A percentile compares a stretch with the other conserved stretches of the same genome.
Conservation (phyloP, 2,113 vertebrate genomes). For the Grantiella picta region DNA sequence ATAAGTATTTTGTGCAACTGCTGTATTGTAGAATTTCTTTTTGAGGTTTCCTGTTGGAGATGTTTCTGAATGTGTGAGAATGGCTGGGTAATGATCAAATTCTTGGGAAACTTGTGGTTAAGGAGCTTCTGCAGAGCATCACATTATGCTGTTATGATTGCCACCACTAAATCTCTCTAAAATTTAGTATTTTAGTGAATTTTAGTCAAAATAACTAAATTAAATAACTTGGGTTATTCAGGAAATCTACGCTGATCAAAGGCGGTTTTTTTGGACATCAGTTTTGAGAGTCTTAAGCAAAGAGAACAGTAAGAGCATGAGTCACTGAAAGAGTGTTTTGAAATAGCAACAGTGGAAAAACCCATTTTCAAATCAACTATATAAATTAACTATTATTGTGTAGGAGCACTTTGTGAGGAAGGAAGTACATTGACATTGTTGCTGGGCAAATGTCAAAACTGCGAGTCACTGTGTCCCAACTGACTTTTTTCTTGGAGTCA, state of each 20-base stretch:
- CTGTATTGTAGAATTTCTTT: background rate
- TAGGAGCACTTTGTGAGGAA: background rate
- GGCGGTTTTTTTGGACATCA: background rate
- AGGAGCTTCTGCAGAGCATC: background rate
- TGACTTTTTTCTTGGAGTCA: background rate
- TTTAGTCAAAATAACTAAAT: background rate
- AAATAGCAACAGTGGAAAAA: conserved; percentile 17
- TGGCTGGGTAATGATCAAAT: background rate
- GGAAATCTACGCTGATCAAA: background rate
- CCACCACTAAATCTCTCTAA: background rate
- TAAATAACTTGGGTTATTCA: background rate
- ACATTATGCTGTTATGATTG: background rate
- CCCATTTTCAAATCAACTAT: background rate
- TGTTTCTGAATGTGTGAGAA: background rate
- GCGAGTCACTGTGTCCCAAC: background rate
- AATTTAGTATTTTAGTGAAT: background rate
- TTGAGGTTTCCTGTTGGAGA: background rate
- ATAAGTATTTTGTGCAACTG: background rate
- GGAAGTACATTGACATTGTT: background rate
- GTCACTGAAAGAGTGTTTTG: conserved; percentile 1
- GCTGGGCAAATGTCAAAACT: conserved; percentile 15
- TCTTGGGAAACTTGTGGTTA: background rate
- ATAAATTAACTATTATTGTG: conserved; percentile 17
- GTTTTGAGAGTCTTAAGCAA: background rate
- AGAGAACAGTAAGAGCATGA: conserved; percentile 2